Percentiles rank a stretch among this genome's conserved stretches.
Evolutionary conservation across 2,888 invertebrate species (phyloP).

Genomic region (Stegophylla sp.): DNA sequence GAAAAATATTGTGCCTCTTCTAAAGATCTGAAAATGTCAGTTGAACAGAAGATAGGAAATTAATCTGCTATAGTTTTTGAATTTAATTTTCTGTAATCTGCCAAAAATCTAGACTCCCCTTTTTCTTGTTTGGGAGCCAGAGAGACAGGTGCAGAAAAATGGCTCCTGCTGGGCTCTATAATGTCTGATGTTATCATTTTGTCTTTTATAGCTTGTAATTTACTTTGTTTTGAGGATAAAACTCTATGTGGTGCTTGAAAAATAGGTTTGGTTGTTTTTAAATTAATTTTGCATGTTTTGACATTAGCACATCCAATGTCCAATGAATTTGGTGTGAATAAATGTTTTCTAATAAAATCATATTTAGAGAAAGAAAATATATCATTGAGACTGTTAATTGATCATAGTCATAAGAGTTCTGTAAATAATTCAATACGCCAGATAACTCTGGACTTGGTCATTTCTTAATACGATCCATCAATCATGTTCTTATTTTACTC

Average conservation of each 20-base stretch:
- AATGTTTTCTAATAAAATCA: too few species aligned
- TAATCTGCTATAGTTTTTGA: conserved; percentile 2
- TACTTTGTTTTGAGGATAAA: too few species aligned
- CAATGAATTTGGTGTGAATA: too few species aligned
- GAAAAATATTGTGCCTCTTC: conserved; percentile 17
- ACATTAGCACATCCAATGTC: too few species aligned
- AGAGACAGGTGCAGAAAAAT: conserved; percentile 17
- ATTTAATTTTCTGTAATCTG: conserved; percentile 32
- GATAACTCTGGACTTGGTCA: neutral
- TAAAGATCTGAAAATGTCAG: conserved; percentile 25
- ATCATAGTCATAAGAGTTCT: conserved; percentile 2
- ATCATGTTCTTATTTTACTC: too few species aligned
- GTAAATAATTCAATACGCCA: neutral
- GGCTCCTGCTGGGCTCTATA: neutral
- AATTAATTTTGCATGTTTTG: too few species aligned
- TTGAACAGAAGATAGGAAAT: conserved; percentile 2
- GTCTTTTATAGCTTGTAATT: too few species aligned
- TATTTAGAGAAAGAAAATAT: neutral
- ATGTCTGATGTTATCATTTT: neutral
- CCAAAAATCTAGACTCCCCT: conserved; percentile 21
- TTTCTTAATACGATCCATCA: too few species aligned
- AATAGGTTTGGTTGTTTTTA: too few species aligned
- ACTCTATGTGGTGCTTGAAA: too few species aligned
- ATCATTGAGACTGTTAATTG: neutral
- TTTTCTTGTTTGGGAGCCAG: conserved; percentile 15